A percentile compares a stretch with the other conserved stretches of the same genome.
phyloP scores from a whole-genome alignment of 2,888 invertebrate species.

The Apodemia duryi region DNA sequence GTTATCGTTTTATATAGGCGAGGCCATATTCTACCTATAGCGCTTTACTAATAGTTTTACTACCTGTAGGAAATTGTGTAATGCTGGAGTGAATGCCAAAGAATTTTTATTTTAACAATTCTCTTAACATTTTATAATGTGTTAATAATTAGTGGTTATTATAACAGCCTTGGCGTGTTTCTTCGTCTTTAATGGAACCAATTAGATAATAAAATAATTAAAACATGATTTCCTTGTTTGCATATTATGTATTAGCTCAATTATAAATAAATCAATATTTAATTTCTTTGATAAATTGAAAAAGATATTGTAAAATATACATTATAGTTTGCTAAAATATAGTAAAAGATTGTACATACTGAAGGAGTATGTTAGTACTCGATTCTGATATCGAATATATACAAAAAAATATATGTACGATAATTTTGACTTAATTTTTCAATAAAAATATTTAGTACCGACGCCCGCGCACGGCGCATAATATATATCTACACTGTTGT shows the following conservation, averaged over 20 bases:
- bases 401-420: too few relatives aligned
- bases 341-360: too few relatives aligned
- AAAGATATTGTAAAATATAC: too few relatives aligned
- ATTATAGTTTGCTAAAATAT: too few relatives aligned
- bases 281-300: too few relatives aligned
- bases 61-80: constrained; percentile 44
- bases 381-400: too few relatives aligned
- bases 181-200: constrained; percentile 1
- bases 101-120: not conserved
- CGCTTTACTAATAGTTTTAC: constrained; percentile 24
- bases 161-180: not conserved
- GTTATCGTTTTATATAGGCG: constrained; percentile 67
- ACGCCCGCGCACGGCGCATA: too few relatives aligned
- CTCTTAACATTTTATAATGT: not conserved
- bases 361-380: too few relatives aligned
- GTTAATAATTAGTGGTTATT: not conserved
- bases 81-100: constrained; percentile 9
- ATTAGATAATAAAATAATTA: constrained; percentile 3
- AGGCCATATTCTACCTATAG: constrained; percentile 62
- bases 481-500: too few relatives aligned
- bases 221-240: not conserved
- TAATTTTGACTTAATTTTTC: too few relatives aligned
- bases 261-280: not conserved
- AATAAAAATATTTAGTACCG: too few relatives aligned
- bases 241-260: not conserved